phyloP scores from a whole-genome alignment of 1,140 invertebrate species.

The Drosophila setifemur region DNA sequence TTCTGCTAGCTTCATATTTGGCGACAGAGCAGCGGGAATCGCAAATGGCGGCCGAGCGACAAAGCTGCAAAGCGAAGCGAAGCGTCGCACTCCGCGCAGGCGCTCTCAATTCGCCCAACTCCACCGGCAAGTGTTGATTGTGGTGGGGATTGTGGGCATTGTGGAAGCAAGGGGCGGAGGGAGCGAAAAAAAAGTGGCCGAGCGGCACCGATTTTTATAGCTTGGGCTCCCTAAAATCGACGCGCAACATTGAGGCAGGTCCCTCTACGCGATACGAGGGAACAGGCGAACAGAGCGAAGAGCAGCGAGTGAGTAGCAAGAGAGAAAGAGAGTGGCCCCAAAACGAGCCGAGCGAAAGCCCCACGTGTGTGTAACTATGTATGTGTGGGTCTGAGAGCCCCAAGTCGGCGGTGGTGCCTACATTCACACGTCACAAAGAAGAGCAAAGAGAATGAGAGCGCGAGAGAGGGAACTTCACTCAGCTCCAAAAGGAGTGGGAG shows the following conservation, averaged over 20 bases:
- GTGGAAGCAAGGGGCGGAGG: not conserved
- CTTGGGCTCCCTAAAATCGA: conserved; percentile 61
- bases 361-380: not conserved
- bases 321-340: conserved; percentile 22
- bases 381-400: conserved; percentile 6
- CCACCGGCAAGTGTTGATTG: not conserved
- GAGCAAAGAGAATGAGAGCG: not conserved
- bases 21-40: conserved; percentile 65
- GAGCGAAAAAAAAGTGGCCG: conserved; percentile 22
- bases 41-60: conserved; percentile 65
- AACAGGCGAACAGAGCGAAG: conserved; percentile 64
- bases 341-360: conserved; percentile 23
- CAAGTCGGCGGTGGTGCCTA: conserved; percentile 15
- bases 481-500: conserved; percentile 10
- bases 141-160: not conserved
- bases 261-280: conserved; percentile 76
- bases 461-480: conserved; percentile 11
- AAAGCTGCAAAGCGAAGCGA: conserved; percentile 65
- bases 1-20: conserved; percentile 78
- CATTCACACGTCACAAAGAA: not conserved
- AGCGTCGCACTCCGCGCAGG: conserved; percentile 43
- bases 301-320: conserved; percentile 29
- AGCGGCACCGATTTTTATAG: conserved; percentile 42
- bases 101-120: conserved; percentile 45
- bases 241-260: conserved; percentile 81